These are phyloP conservation scores for Verasper variegatus DNA, from an alignment of 2,113 vertebrate species.

Conservation along the genomic window DNA sequence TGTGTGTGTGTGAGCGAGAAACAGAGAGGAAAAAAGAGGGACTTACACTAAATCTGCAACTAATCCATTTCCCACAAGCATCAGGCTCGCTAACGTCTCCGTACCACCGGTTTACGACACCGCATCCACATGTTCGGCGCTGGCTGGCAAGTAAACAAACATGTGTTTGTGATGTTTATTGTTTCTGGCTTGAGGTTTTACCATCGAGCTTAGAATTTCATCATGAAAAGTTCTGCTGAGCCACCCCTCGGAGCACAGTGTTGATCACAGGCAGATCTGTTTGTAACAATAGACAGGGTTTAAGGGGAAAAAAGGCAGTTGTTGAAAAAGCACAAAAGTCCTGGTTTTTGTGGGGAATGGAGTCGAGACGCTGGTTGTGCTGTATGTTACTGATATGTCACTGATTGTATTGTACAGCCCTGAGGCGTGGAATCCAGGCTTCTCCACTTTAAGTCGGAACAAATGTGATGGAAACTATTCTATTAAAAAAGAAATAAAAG, in stretches of 20 bases:
- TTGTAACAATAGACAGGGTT: conserved; percentile 62
- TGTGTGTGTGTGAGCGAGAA: neutral
- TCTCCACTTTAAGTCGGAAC: conserved; percentile 21
- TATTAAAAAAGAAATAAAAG: neutral
- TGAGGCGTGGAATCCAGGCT: conserved; percentile 33
- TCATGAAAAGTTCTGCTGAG: conserved; percentile 60
- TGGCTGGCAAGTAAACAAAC: conserved; percentile 70
- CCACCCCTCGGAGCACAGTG: conserved; percentile 43
- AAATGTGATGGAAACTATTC: conserved; percentile 26
- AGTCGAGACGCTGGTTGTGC: conserved; percentile 6
- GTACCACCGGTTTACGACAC: conserved; percentile 59
- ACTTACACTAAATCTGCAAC: conserved; percentile 62
- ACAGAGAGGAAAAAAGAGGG: neutral
- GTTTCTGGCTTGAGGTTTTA: conserved; percentile 73
- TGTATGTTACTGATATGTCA: conserved; percentile 48
- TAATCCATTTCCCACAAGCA: conserved; percentile 70
- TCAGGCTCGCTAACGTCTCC: conserved; percentile 38
- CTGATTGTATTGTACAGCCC: conserved; percentile 28
- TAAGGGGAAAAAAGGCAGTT: neutral
- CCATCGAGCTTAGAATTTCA: conserved; percentile 61
- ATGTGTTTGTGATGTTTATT: conserved; percentile 74
- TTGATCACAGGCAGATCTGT: conserved; percentile 70
- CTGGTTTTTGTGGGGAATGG: conserved; percentile 11
- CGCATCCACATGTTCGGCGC: conserved; percentile 62
- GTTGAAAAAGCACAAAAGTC: conserved; percentile 39